Percentiles rank a stretch among this genome's conserved stretches.
phyloP scores from a whole-genome alignment of 1,140 invertebrate genomes.

The Aphidius ervi region DNA sequence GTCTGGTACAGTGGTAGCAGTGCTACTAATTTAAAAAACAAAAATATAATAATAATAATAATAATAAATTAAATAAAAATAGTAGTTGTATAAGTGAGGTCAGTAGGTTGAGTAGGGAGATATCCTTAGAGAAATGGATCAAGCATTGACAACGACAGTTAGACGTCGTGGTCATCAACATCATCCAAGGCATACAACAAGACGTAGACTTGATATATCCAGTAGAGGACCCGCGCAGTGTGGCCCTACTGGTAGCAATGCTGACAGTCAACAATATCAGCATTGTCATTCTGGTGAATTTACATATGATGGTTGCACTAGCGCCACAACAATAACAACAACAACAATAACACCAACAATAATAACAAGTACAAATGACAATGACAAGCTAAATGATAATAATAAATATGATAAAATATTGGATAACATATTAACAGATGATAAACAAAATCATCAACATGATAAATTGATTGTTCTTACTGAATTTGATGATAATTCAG shows the following conservation, averaged over 20 bases:
- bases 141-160: constrained; percentile 53
- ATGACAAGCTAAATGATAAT: neutral
- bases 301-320: neutral
- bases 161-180: constrained; percentile 75
- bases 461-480: constrained; percentile 11
- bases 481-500: constrained; percentile 7
- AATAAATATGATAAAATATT: constrained; percentile 3
- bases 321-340: too few species aligned
- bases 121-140: constrained; percentile 51
- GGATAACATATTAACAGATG: neutral
- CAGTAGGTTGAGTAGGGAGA: neutral
- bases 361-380: neutral
- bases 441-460: constrained; percentile 4
- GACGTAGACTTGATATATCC: constrained; percentile 52
- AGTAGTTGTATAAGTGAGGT: constrained; percentile 11
- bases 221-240: constrained; percentile 58
- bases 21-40: constrained; percentile 19
- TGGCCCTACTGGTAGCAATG: constrained; percentile 54
- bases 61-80: constrained; percentile 6
- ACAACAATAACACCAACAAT: neutral
- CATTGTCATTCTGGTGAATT: neutral
- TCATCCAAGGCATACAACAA: constrained; percentile 58
- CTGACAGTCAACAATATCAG: constrained; percentile 17
- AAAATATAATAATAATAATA: too few species aligned
- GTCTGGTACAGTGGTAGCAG: constrained; percentile 38